phyloP scores from a whole-genome alignment of 2,888 invertebrate genomes.

The Phalera bucephala region DNA sequence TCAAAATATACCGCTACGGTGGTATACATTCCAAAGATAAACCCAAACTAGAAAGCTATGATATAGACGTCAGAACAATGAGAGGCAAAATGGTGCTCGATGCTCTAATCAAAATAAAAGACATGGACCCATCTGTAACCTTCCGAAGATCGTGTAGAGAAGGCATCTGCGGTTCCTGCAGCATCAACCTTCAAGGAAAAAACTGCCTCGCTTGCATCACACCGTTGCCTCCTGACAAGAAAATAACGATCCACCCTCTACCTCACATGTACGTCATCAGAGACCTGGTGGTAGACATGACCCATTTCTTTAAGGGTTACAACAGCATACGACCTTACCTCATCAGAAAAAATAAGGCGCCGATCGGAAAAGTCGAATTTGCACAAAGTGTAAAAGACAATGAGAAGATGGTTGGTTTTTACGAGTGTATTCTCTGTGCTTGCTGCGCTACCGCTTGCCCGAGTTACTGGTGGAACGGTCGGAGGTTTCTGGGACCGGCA shows the following conservation, averaged over 20 bases:
- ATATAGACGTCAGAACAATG: conserved; percentile 56
- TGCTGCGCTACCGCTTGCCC: conserved; percentile 93
- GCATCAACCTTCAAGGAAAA: conserved; percentile 86
- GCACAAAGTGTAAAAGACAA: conserved; percentile 88
- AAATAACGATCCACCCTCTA: conserved; percentile 87
- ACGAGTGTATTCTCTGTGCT: conserved; percentile 91
- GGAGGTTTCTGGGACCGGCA: conserved; percentile 92
- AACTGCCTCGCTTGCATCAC: conserved; percentile 88
- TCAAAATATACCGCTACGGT: conserved; percentile 60
- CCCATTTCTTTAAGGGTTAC: conserved; percentile 88
- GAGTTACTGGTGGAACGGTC: conserved; percentile 94
- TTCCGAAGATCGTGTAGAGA: conserved; percentile 90
- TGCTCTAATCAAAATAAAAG: conserved; percentile 87
- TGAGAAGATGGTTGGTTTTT: conserved; percentile 55
- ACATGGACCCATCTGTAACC: conserved; percentile 78
- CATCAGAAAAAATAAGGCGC: conserved; percentile 70
- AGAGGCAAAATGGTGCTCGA: conserved; percentile 81
- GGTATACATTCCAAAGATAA: conserved; percentile 47
- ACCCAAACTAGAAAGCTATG: conserved; percentile 53
- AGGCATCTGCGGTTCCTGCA: conserved; percentile 90
- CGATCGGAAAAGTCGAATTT: conserved; percentile 77
- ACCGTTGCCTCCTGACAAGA: conserved; percentile 58
- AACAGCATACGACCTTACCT: conserved; percentile 88
- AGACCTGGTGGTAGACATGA: conserved; percentile 88
- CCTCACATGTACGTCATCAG: conserved; percentile 93